These are phyloP conservation scores for Poecilia latipinna DNA, from an alignment of 2,113 vertebrate genomes.

Conservation along the genomic window DNA sequence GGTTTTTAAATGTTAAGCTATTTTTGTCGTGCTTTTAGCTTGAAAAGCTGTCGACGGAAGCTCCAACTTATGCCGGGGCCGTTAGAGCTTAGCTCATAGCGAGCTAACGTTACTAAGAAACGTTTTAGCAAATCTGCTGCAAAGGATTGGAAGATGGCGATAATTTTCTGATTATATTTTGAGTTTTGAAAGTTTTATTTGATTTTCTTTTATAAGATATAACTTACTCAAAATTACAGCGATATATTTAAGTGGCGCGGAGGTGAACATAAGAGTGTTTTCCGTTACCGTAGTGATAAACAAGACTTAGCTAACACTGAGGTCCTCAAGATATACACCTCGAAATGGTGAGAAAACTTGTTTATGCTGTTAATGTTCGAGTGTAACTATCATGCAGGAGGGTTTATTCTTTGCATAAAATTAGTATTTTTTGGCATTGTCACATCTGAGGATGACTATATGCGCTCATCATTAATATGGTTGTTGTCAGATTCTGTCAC, in stretches of 20 bases:
- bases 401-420: neutral
- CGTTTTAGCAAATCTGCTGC: neutral
- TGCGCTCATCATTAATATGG: neutral
- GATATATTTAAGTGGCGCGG: too few relatives aligned
- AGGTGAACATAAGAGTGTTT: neutral
- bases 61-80: too few relatives aligned
- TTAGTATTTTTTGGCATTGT: neutral
- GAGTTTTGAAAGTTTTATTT: neutral
- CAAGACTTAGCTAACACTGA: neutral
- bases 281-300: conserved; percentile 41
- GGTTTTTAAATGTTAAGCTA: too few relatives aligned
- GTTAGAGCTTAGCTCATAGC: neutral
- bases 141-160: neutral
- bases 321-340: neutral
- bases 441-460: neutral
- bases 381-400: too few relatives aligned
- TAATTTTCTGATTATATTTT: neutral
- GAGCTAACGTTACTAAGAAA: conserved; percentile 4
- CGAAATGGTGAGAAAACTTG: conserved; percentile 56
- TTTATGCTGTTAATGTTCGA: neutral
- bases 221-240: neutral
- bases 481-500: conserved; percentile 87
- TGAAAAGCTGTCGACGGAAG: conserved; percentile 26
- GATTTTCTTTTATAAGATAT: neutral
- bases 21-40: neutral